Evolutionary conservation across 2,113 vertebrate genomes (phyloP).

Genomic region (Gallinago paraguaiae): DNA sequence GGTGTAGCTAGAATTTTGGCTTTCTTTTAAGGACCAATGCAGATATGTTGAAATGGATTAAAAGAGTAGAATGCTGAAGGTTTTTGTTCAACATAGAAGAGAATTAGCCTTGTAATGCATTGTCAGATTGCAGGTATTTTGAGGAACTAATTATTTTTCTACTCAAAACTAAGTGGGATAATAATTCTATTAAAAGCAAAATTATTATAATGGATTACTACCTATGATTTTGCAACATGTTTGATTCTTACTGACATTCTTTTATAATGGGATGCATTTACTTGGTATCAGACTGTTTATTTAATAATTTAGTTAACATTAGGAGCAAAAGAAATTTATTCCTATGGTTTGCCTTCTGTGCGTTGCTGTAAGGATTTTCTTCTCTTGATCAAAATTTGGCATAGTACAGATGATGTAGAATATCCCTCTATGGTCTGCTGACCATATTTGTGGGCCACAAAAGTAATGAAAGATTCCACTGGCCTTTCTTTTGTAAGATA

Average conservation of each 20-base stretch:
- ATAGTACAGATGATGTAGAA: constrained; percentile 70
- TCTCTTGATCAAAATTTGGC: constrained; percentile 66
- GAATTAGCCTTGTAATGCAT: background rate
- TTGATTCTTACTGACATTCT: constrained; percentile 25
- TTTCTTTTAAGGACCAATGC: background rate
- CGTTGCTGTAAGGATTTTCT: constrained; percentile 49
- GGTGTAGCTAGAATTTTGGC: background rate
- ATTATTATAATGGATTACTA: background rate
- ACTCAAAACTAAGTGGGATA: background rate
- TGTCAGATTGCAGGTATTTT: background rate
- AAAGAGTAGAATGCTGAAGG: background rate
- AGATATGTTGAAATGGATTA: background rate
- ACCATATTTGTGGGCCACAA: constrained; percentile 50
- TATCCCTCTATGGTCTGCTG: constrained; percentile 57
- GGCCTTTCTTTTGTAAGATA: background rate
- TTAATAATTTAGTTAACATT: constrained; percentile 51
- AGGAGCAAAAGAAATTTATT: constrained; percentile 60
- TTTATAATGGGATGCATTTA: constrained; percentile 6
- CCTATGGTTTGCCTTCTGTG: constrained; percentile 42
- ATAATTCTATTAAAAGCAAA: background rate
- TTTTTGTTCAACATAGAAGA: background rate
- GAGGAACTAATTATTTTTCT: background rate
- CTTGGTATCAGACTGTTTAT: background rate
- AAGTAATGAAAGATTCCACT: constrained; percentile 22
- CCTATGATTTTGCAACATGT: background rate